Conservation (phyloP, 2,888 invertebrate species). For the Orthosia gracilis region DNA sequence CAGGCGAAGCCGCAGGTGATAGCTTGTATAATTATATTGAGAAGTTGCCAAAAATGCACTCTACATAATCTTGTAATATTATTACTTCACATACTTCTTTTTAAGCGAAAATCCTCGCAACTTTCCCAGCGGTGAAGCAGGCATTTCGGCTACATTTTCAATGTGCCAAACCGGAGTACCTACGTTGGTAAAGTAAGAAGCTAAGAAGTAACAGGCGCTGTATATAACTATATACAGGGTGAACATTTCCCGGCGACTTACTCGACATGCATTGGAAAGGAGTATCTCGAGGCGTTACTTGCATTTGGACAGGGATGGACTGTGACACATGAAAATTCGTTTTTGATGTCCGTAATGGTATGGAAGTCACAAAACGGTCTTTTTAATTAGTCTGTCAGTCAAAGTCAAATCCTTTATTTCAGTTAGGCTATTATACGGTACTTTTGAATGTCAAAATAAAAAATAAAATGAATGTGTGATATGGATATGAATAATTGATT, state of each 20-base stretch:
- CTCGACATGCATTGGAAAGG: slow-evolving; percentile 58
- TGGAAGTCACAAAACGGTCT: background rate
- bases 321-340: background rate
- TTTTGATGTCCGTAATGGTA: background rate
- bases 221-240: slow-evolving; percentile 6
- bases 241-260: slow-evolving; percentile 38
- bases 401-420: too few species aligned
- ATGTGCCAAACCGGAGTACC: slow-evolving; percentile 2
- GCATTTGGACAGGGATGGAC: slow-evolving; percentile 52
- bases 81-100: slow-evolving; percentile 31
- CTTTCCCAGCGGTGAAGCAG: slow-evolving; percentile 8
- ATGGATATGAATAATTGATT: too few species aligned
- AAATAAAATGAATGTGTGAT: too few species aligned
- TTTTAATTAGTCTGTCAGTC: too few species aligned
- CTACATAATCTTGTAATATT: slow-evolving; percentile 18
- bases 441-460: too few species aligned
- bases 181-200: slow-evolving; percentile 22
- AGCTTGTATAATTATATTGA: too few species aligned
- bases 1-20: too few species aligned
- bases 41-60: slow-evolving; percentile 2
- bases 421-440: too few species aligned
- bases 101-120: slow-evolving; percentile 30
- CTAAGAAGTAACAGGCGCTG: slow-evolving; percentile 26
- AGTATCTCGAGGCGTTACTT: slow-evolving; percentile 53
- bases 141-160: slow-evolving; percentile 26